Evolutionary conservation across 92 coral and sea anemone genomes (phyloP), one percentile per base, ranked within the genome.

Genomic region (Muricea muricata): DNA sequence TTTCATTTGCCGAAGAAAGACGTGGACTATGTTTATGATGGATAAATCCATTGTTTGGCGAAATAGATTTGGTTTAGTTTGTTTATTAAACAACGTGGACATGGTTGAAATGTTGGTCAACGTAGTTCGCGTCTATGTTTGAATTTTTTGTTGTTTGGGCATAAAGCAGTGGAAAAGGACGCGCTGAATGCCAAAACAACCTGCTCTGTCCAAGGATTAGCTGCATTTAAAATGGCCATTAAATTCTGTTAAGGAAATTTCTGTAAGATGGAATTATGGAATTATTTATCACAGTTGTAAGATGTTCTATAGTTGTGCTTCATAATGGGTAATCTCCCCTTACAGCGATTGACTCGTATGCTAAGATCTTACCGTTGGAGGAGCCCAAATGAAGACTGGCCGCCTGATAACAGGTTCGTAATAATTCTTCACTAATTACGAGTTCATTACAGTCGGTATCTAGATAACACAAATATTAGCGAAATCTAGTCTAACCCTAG

Each of bases 141-240:
- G n/a, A 74, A 25, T 46, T 46, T 48, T 46, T 74, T 40, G 78
- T 45, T 72, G 34, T 74, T 74, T 74, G 61, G 63, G 20, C 10
- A 29, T 6, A 0, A 45, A 41, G 56, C 4, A 4, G 3, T 3
- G 30, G 24, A 42, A 74, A 29, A 74, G 0, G 80, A 74, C 80
- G 65, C 80, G 65, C 26, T 75, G 42, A 75, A 63, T 63, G 65
- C 65, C 37, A n/a, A 75, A 73, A 75, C 80, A 75, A 75, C 80
- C 80, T 47, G 65, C 33, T 75, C 37, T 57, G 30, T n/a, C n/a
- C n/a, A 32, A 20, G 65, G 34, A 29, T 28, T 63, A 15, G 30
- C 14, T 28, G 37, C 18, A 63, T 63, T 28, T 0, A 7, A 28
- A 17, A 20, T 52, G n/a, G n/a, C 60, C 23, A 52, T 37, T 4